These are phyloP conservation scores for Drosophila atripex DNA, from an alignment of 2,888 invertebrate species.

Conservation along the genomic window DNA sequence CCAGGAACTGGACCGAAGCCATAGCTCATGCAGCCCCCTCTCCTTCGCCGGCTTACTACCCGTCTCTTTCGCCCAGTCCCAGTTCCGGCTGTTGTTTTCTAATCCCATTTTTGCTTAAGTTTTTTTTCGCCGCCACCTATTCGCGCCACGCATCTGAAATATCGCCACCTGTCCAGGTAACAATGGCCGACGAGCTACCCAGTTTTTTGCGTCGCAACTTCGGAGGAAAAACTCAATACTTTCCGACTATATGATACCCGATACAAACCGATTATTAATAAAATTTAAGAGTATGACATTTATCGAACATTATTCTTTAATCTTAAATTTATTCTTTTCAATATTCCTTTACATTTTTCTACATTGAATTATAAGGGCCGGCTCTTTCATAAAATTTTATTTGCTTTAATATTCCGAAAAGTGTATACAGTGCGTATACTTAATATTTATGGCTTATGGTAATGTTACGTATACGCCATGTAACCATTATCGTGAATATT, in stretches of 20 bases:
- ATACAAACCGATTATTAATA: neutral
- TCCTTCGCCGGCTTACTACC: neutral
- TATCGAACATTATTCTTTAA: too few species aligned
- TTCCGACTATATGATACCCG: slow-evolving; percentile 32
- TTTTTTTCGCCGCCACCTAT: slow-evolving; percentile 43
- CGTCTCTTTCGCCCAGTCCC: slow-evolving; percentile 14
- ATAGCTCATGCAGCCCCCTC: slow-evolving; percentile 27
- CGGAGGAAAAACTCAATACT: neutral
- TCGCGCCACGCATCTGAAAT: slow-evolving; percentile 58
- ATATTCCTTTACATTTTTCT: neutral
- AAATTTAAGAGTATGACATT: too few species aligned
- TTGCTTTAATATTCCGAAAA: neutral
- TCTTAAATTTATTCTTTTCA: neutral
- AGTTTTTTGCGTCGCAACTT: slow-evolving; percentile 16
- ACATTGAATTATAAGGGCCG: neutral
- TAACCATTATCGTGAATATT: neutral
- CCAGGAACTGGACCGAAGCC: slow-evolving; percentile 29
- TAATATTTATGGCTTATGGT: neutral
- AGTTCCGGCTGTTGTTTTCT: slow-evolving; percentile 57
- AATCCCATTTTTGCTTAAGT: slow-evolving; percentile 76
- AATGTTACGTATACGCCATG: slow-evolving; percentile 1
- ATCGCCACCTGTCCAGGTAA: slow-evolving; percentile 31
- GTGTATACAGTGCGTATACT: slow-evolving; percentile 2
- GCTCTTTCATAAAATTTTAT: slow-evolving; percentile 4
- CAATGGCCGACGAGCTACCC: slow-evolving; percentile 14